Evolutionary conservation across 2,113 vertebrate species (phyloP), one percentile per base, ranked within the genome.

Genomic region (Embiotoca jacksoni): DNA sequence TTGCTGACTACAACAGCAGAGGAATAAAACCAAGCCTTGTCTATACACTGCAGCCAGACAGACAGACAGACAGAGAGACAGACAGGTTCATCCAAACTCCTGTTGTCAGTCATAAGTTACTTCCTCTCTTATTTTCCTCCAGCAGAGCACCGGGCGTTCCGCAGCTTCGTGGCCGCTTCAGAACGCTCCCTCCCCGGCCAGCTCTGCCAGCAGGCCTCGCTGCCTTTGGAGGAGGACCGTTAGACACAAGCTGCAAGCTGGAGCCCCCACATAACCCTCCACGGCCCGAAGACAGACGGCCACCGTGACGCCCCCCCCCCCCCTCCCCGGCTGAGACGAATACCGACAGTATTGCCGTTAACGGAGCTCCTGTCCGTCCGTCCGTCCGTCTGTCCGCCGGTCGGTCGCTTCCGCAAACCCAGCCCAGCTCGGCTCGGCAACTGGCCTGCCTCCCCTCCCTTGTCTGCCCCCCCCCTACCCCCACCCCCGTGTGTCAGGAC

Each of bases 371-470:
- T 76, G 87, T 78, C 81, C 70, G 53, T 53, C 50, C 31, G 60
- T 78, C 75, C 8, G 62, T 67, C 81, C 47, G 73, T 85, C 75
- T 57, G 80, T 87, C 84, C 81, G 60, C 72, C 86, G 71, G 80
- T 74, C 86, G 87, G 56, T 82, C 81, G 90, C 92, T 93, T 93
- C 92, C 92, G 90, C 92, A 93, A 92, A 93, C 85, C 91, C 75
- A 80, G 23, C 90, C 83, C 85, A 57, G 77, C 79, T 60, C 72
- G 46, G 74, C 78, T 35, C 70, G 50, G 68, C 47, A 9, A 81
- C 85, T 85, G 75, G 87, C 78, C 88, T 74, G 78, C 13, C 70
- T 23, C 35, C 57, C 23, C 2, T 5, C 2, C 41, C 67, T 23
- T 2, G 37, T 4, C 53, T 3, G 7, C 1, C 6, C 0, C 4